These are phyloP conservation scores for Melinaea menophilus DNA, from an alignment of 2,888 invertebrate species.

Conservation along the genomic window DNA sequence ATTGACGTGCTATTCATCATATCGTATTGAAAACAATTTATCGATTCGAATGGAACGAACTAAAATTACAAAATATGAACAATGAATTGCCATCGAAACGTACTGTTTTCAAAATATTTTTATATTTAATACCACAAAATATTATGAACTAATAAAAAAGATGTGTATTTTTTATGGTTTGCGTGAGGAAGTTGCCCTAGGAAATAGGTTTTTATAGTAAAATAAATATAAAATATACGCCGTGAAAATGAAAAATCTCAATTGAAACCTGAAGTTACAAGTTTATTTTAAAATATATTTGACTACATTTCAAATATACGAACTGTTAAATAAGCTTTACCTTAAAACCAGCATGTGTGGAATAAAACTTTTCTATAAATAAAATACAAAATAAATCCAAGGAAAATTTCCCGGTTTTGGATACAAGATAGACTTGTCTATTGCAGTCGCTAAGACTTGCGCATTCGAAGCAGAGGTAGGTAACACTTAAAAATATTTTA, in stretches of 20 bases:
- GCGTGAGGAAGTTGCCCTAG: too few species aligned
- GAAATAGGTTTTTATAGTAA: too few species aligned
- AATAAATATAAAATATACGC: too few species aligned
- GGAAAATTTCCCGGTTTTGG: constrained; percentile 12
- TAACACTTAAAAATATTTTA: neutral
- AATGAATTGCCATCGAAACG: too few species aligned
- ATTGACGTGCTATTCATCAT: neutral
- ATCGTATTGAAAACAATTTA: neutral
- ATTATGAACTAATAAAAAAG: too few species aligned
- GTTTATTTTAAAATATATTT: too few species aligned
- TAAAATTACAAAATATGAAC: neutral
- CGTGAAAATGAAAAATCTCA: too few species aligned
- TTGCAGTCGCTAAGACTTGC: constrained; percentile 11
- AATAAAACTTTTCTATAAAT: constrained; percentile 12
- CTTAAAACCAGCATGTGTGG: constrained; percentile 4
- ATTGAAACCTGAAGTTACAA: too few species aligned
- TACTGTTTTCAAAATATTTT: too few species aligned
- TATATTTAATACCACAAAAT: too few species aligned
- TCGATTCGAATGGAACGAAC: neutral
- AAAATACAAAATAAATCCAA: constrained; percentile 13
- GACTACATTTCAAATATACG: too few species aligned
- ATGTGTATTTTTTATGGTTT: too few species aligned
- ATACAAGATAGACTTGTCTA: constrained; percentile 22
- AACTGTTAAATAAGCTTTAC: neutral
- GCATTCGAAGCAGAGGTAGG: neutral